Percentiles rank a stretch among this genome's conserved stretches.
Evolutionary conservation across 2,888 invertebrate species (phyloP).

Genomic region (Microdon myrmicae): DNA sequence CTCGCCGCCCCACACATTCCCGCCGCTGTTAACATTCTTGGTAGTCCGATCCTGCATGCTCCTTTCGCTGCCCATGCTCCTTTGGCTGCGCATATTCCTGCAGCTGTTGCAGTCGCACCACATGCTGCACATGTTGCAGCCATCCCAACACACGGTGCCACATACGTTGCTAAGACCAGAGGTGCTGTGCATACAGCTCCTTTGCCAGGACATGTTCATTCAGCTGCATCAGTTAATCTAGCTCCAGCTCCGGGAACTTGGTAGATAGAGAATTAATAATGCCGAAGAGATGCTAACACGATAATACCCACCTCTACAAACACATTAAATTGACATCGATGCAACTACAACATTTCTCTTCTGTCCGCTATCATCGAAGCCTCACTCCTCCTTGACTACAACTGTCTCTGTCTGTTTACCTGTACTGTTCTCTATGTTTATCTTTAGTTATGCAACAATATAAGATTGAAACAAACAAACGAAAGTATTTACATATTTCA

Average conservation of each 20-base stretch:
- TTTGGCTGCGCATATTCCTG: slow-evolving; percentile 55
- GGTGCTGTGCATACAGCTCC: slow-evolving; percentile 63
- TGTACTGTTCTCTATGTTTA: no score
- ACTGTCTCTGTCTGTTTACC: no score
- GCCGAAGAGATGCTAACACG: no score
- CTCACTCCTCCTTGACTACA: no score
- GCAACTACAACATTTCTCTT: no score
- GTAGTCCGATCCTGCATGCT: slow-evolving; percentile 50
- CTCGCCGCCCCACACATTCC: slow-evolving; percentile 23
- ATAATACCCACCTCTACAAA: no score
- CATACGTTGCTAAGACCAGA: slow-evolving; percentile 62
- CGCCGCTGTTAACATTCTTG: slow-evolving; percentile 16
- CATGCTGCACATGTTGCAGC: slow-evolving; percentile 35
- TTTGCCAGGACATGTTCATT: slow-evolving; percentile 60
- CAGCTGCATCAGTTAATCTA: slow-evolving; percentile 61
- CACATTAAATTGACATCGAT: no score
- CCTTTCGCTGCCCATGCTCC: slow-evolving; percentile 61
- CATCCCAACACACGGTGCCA: slow-evolving; percentile 57
- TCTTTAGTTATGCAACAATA: no score
- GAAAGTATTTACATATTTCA: no score
- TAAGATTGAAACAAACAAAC: no score
- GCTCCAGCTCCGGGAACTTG: slow-evolving; percentile 62
- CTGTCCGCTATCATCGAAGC: no score
- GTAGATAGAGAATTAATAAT: slow-evolving; percentile 24
- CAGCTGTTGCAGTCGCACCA: slow-evolving; percentile 23